These are phyloP conservation scores for Ptychadena robeensis DNA, from an alignment of 2,797 vertebrate species.

Conservation along the genomic window DNA sequence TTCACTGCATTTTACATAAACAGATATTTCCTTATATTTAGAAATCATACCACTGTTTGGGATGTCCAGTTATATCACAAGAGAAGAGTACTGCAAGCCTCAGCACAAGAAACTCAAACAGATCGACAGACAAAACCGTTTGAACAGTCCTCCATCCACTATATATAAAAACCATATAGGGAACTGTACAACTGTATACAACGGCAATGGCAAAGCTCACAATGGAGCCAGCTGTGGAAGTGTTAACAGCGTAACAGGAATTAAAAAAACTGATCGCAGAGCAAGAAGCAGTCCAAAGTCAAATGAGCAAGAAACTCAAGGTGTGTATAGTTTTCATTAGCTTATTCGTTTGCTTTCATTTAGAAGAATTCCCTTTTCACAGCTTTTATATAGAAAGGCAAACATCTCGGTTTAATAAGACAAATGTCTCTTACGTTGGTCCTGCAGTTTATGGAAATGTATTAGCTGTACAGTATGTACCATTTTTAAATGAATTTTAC, in stretches of 20 bases:
- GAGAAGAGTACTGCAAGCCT: constrained; percentile 92
- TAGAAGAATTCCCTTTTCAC: neutral
- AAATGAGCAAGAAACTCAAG: constrained; percentile 87
- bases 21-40: neutral
- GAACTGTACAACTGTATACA: constrained; percentile 82
- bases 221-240: constrained; percentile 73
- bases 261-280: constrained; percentile 87
- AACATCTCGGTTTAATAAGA: too few species aligned
- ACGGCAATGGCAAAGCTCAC: constrained; percentile 86
- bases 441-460: too few species aligned
- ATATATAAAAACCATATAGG: constrained; percentile 85
- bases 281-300: constrained; percentile 91
- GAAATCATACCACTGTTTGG: constrained; percentile 95
- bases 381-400: too few species aligned
- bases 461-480: too few species aligned
- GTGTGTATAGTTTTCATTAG: constrained; percentile 70
- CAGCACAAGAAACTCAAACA: constrained; percentile 94
- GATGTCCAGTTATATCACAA: constrained; percentile 92
- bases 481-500: too few species aligned
- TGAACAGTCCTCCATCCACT: constrained; percentile 90
- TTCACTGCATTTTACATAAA: neutral
- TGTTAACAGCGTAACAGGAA: constrained; percentile 76
- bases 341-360: neutral
- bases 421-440: too few species aligned
- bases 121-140: constrained; percentile 91